Evolutionary conservation across 2,113 vertebrate genomes (phyloP), one percentile per base, ranked within the genome.

Genomic region (Anarhynchus alexandrinus): DNA sequence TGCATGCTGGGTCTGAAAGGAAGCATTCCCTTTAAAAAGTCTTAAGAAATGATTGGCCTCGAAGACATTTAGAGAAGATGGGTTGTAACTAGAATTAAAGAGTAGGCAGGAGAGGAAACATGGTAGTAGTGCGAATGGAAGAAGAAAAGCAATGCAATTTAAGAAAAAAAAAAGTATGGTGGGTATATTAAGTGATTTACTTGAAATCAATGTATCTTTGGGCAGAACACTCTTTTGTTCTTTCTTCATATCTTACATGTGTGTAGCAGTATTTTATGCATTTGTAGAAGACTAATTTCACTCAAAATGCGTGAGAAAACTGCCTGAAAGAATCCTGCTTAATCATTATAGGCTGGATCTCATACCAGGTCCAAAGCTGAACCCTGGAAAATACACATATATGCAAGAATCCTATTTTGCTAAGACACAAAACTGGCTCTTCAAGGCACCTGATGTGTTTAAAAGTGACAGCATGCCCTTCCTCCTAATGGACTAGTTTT

Each of bases 171-270:
- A 14, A 43, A 25, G 4, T 21, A 9, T 1, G 1, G 2, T 45
- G 20, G 5, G 6, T 42, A 13, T 74, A 52, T 36, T 62, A 30
- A 58, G 20, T 34, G 13, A 27, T 74, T 79, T 77, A n/a, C 13
- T 57, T 64, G 14, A 86, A 90, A 67, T 32, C 14, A 47, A 2
- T 11, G 6, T 55, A 23, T 23, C 23, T 91, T 83, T n/a, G 20
- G 13, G 25, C 12, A 52, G 22, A 89, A 7, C 2, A 5, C 1
- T 6, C 6, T 40, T 59, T 40, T 11, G 4, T 74, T 85, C 25
- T 36, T 5, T 71, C 23, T 54, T 78, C 1, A 0, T 64, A 12
- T 36, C 7, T 51, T 20, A 19, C 2, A 5, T 1, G 2, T 17
- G 2, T 30, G 2, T 17, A 51, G 29, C 16, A 61, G 11, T 49